A percentile compares a stretch with the other conserved stretches of the same genome.
Conservation (phyloP, 2,113 vertebrate genomes). For the Origma solitaria region DNA sequence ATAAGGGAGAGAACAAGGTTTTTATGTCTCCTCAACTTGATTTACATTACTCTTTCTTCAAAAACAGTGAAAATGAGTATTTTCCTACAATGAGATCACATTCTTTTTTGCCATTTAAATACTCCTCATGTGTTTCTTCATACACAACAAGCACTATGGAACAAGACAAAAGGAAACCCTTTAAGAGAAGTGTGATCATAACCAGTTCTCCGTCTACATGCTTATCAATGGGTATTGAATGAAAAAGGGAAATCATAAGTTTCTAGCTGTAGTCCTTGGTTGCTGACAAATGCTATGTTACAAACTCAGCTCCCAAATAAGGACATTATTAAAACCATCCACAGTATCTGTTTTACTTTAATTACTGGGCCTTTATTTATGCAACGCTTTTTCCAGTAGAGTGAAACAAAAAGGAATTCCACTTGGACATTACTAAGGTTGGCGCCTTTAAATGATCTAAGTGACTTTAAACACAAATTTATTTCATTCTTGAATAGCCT, state of each 20-base stretch:
- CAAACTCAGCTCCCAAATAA: not conserved
- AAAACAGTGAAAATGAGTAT: not conserved
- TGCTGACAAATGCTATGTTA: not conserved
- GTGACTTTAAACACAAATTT: not conserved
- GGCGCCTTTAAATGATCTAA: not conserved
- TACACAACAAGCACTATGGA: not conserved
- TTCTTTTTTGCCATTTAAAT: not conserved
- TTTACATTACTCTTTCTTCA: not conserved
- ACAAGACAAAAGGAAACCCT: not conserved
- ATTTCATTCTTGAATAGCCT: not conserved
- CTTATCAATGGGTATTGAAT: not conserved
- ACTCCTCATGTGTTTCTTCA: not conserved
- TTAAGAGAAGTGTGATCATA: not conserved
- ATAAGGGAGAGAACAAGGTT: not conserved
- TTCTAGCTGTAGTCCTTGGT: not conserved
- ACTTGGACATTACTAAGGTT: not conserved
- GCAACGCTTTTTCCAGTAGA: not conserved
- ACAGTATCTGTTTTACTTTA: not conserved
- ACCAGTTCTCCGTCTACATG: not conserved
- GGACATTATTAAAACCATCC: not conserved
- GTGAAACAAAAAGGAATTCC: not conserved
- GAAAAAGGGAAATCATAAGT: not conserved
- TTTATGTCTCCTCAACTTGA: not conserved
- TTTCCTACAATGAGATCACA: not conserved
- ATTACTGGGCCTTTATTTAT: not conserved